phyloP scores from a whole-genome alignment of 2,888 invertebrate genomes.

The Aphrophora alni region DNA sequence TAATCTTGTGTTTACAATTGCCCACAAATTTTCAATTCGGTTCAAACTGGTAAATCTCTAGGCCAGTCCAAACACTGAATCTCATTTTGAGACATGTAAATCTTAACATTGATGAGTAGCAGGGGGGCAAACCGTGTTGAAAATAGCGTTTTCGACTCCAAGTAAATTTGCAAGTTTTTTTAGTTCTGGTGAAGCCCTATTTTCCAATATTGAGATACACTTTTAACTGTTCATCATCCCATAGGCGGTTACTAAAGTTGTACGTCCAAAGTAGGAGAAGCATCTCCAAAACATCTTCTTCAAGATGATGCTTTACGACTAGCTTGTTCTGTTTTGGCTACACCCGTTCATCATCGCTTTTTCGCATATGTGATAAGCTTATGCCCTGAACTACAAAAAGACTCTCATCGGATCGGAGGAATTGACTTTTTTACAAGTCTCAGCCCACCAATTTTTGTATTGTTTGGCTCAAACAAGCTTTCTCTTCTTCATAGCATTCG shows the following conservation, averaged over 20 bases:
- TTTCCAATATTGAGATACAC: not conserved
- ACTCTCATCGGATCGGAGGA: not conserved
- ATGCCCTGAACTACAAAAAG: not conserved
- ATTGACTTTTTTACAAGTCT: not conserved
- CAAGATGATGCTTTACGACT: not conserved
- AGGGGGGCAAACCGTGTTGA: constrained; percentile 27
- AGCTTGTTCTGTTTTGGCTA: not conserved
- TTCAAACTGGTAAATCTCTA: constrained; percentile 26
- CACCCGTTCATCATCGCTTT: not conserved
- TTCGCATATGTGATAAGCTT: not conserved
- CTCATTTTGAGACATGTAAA: constrained; percentile 11
- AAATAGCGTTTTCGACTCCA: not conserved
- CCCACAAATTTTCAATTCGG: constrained; percentile 18
- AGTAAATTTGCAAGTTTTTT: not conserved
- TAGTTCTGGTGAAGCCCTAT: not conserved
- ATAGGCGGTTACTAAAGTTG: not conserved
- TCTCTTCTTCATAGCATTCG: not conserved
- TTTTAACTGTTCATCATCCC: not conserved
- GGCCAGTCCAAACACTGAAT: constrained; percentile 24
- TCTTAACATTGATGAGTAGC: constrained; percentile 17
- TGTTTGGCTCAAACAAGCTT: not conserved
- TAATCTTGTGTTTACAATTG: constrained; percentile 12
- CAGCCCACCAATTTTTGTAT: not conserved
- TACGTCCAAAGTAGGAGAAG: not conserved
- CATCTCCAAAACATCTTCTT: not conserved